Evolutionary conservation across 1,140 invertebrate species (phyloP), one percentile per base, ranked within the genome.

Genomic region (Anastatus disparis): DNA sequence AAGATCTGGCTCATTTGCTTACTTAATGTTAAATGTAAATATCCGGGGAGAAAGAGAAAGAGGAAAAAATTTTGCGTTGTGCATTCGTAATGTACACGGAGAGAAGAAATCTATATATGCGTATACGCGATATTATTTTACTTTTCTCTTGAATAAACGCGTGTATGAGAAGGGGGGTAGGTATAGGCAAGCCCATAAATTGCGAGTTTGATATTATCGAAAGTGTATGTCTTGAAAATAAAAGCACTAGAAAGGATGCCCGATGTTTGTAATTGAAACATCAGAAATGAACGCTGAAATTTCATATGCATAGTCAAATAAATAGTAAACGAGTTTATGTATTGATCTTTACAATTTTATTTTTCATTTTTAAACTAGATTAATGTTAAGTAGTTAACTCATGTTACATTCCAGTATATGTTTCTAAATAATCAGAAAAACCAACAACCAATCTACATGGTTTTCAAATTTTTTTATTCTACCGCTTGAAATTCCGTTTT

Each of bases 1-100:
- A 67, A 46, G 52, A 69, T 50, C 66, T 52, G n/a, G 31, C 56
- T 69, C 66, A 61, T 61, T 68, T 69, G 66, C 56, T 69, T 38
- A 29, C 53, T 58, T 58, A 59, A 58, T 48, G 53, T 22, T 48
- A 17, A 50, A 59, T 68, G 65, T 68, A 68, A 68, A 68, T 68
- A 59, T 59, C 53, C 42, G 65, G 20, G 15, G 2, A 24, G 4
- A n/a, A 44, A 15, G n/a, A 44, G 15, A 44, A 44, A 44, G 7
- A 22, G 1, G 58, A 26, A 46, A 29, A 61, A 50, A 56, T 50
- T 31, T 56, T 6, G 13, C 17, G 12, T 13, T 26, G 22, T 35
- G 55, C 29, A 38, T 38, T 46, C 55, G 40, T 27, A 55, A 38
- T 38, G 31, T 15, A 7, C 6, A 42, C 3, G 55, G 3, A 31